Base-by-base conservation (phyloP, 2,888 invertebrate species). In the Reticulitermes lucifugus region DNA sequence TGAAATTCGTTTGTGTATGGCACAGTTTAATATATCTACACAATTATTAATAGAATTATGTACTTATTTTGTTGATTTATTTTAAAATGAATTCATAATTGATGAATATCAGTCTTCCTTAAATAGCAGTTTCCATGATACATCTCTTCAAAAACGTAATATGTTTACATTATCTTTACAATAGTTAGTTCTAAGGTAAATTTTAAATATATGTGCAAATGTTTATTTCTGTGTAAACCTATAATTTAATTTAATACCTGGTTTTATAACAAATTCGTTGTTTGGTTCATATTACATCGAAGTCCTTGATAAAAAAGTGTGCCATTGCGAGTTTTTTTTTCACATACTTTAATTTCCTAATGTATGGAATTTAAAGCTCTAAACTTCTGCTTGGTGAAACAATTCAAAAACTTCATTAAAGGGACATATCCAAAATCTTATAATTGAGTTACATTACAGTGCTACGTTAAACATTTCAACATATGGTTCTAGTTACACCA, bases 41-140 rank as follows among this genome's bases (percentile, higher is more conserved):
- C 65, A 65, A 65, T 65, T 65, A 25, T 65, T 6, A 65, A 65
- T 65, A 65, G 25, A 14, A 12, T 46, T 46, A 46, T 46, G 0
- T 55, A 55, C 25, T 65, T 65, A 65, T 35, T 35, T 35, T 35
- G 35, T 35, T 35, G 35, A 35, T 65, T 65, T 65, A 25, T 65
- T 65, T 65, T n/a, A 65, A 65, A 65, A 65, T 65, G 4, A 25
- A 65, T 65, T 65, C 25, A 18, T 79, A 79, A 5, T 51, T 79
- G 79, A 51, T 79, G 51, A 51, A 55, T 25, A 51, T 79, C 79
- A 79, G 79, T 79, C 79, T 79, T 79, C 51, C 79, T 35, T 79
- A 79, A 79, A 25, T 79, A 79, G 51, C 79, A 77, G 46, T 77
- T 51, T 79, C 46, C 79, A 79, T 51, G 79, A 29, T 79, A 79